Base-by-base conservation (phyloP, 2,797 vertebrate species). In the Aplochiton taeniatus region DNA sequence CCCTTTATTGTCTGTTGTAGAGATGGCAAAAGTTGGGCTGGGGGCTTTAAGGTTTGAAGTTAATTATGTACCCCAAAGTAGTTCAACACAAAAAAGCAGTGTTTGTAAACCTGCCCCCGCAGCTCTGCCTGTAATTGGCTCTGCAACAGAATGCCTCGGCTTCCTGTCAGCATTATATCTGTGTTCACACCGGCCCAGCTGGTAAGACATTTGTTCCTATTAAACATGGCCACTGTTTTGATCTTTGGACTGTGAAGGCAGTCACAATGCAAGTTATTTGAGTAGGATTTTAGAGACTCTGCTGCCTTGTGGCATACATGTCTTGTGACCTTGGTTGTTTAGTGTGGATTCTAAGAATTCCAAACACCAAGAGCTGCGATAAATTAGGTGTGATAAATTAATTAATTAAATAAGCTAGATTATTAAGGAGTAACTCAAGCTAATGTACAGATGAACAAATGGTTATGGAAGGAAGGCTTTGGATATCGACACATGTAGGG, bases 81-180 rank as follows among this genome's bases (percentile, higher is more conserved):
- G 85, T 67, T 56, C 77, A 62, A 88, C 87, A 90, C 85, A 90
- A 90, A 89, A 88, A 89, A 87, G 85, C 76, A 83, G 81, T 92
- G 87, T 90, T 93, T 92, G 84, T 89, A 90, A 91, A 86, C 86
- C 87, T 85, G 79, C 87, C 86, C 89, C 85, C 89, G 88, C 81
- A 80, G 85, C 87, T 83, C 86, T 83, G 83, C 83, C 70, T 68
- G 83, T 89, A 85, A 90, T 87, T 84, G 87, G 82, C 85, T 81
- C 86, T 92, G 88, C 92, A 91, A 91, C 91, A 91, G 93, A 87
- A 83, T 90, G 84, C 90, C 89, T 85, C 87, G 70, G 88, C 88
- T 91, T 93, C 90, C 90, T 93, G 90, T 88, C 86, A 93, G 89
- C 87, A 79, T 91, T 93, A 92, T 93, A 89, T 90, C 85, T 91